Evolutionary conservation across 2,797 vertebrate genomes (phyloP).

Genomic region (Bryconaethiops microstoma): DNA sequence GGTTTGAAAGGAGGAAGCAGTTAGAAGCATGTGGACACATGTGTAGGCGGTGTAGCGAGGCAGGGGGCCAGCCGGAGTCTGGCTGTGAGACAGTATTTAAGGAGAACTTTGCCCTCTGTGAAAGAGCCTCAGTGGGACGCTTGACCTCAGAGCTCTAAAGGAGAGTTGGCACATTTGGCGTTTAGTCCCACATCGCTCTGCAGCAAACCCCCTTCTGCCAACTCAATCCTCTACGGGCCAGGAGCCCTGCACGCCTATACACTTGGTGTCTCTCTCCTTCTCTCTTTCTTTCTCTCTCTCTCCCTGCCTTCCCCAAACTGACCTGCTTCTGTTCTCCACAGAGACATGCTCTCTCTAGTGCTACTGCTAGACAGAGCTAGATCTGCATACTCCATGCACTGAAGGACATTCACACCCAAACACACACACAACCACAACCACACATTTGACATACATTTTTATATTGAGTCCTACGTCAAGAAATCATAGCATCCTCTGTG

Average conservation of each 20-base stretch:
- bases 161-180: constrained; percentile 50
- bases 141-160: constrained; percentile 49
- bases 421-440: neutral
- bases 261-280: constrained; percentile 42
- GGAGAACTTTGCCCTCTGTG: constrained; percentile 54
- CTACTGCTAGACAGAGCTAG: constrained; percentile 5
- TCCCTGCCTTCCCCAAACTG: constrained; percentile 48
- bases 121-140: constrained; percentile 46
- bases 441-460: neutral
- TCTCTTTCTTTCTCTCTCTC: constrained; percentile 59
- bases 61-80: constrained; percentile 8
- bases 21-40: neutral
- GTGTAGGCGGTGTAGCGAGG: constrained; percentile 19
- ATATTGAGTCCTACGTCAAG: neutral
- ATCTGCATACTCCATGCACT: constrained; percentile 18
- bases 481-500: neutral
- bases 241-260: constrained; percentile 32
- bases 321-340: constrained; percentile 42
- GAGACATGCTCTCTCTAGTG: constrained; percentile 13
- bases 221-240: constrained; percentile 48
- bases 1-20: constrained; percentile 11
- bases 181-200: constrained; percentile 36
- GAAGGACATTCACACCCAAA: neutral
- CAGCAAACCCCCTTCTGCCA: constrained; percentile 43
- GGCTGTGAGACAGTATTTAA: constrained; percentile 46